These are phyloP conservation scores for Heterohyrax brucei DNA, from an alignment of 2,797 vertebrate species.

Conservation along the genomic window DNA sequence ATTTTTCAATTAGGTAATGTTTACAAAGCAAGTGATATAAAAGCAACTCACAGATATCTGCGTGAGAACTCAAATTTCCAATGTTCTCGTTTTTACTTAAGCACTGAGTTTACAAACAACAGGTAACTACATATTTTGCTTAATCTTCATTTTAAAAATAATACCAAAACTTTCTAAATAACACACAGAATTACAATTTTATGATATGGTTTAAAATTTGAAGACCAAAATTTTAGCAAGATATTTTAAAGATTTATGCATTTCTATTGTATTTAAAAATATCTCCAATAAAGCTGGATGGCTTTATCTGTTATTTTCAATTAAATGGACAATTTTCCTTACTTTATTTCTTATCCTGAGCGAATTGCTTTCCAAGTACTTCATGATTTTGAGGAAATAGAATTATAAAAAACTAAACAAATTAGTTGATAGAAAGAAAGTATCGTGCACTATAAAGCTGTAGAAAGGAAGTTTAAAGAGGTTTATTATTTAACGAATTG, in stretches of 20 bases:
- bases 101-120: neutral
- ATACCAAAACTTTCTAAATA: neutral
- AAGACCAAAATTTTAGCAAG: neutral
- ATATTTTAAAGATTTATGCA: neutral
- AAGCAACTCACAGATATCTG: neutral
- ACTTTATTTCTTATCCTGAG: neutral
- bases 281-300: neutral
- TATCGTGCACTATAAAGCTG: neutral
- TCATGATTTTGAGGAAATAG: neutral
- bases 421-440: neutral
- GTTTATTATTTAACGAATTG: neutral
- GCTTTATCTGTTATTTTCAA: neutral
- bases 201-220: neutral
- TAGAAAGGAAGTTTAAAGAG: neutral
- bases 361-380: conserved; percentile 1
- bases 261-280: neutral
- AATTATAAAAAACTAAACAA: conserved; percentile 15
- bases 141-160: conserved; percentile 19
- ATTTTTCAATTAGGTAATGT: neutral
- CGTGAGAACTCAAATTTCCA: conserved; percentile 52
- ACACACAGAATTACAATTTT: neutral
- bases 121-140: neutral
- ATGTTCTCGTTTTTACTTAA: conserved; percentile 42
- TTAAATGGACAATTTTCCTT: neutral
- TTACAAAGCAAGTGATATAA: neutral